Evolutionary conservation across 2,797 vertebrate genomes (phyloP), one percentile per base, ranked within the genome.

Genomic region (Rhinichthys osculus): DNA sequence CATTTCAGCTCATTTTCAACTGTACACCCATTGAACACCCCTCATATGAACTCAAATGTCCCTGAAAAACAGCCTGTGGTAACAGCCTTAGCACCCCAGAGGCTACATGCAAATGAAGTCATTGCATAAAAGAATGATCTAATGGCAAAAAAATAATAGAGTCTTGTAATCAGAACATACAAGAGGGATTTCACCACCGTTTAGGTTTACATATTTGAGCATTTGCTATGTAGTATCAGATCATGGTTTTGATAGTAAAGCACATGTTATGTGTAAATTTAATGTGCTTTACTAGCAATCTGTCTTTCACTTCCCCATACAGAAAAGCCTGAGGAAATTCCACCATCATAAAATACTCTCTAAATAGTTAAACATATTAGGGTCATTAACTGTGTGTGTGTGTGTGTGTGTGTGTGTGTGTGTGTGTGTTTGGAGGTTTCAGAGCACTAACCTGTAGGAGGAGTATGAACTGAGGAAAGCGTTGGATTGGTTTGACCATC

Each of bases 401-500:
- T n/a, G n/a, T 40, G 7, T 78, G 17, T 47, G 72, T 47, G 70
- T 30, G 40, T 62, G 52, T 42, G 42, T 30, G 66, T 50, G 42
- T 27, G 14, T 69, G 38, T 47, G n/a, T 66, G 7, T 59, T 66
- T 69, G 11, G 5, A 47, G 6, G 1, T 79, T 35, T 23, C 21
- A 44, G 6, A 54, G n/a, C 35, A 79, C 89, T 1, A 93, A 97
- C 96, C 96, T 97, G 96, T 30, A 97, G 91, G 44, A 97, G 94
- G 2, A 97, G 95, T 84, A 97, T 97, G 90, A 97, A 97, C 92
- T 97, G 97, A 0, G 96, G 97, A 86, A 97, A 97, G 71, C 97
- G 93, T 89, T 97, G 97, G 90, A 97, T 96, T 57, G 97, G 97
- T 57, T 97, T 97, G 91, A 97, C 96, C 96, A 97, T 97, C 89